These are phyloP conservation scores for Drosophila insularis DNA, from an alignment of 1,140 invertebrate genomes.

Conservation along the genomic window DNA sequence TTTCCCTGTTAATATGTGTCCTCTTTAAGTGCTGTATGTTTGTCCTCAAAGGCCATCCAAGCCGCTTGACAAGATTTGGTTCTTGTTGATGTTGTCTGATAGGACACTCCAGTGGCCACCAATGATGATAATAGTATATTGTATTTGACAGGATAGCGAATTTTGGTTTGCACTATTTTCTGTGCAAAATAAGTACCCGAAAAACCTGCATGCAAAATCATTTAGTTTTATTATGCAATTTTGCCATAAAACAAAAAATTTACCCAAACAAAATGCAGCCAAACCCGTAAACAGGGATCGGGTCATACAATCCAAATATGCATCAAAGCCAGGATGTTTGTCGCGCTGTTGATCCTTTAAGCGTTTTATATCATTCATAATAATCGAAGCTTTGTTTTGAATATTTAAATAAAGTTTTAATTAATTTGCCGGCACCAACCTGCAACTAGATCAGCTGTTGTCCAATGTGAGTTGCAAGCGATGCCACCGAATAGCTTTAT, in stretches of 20 bases:
- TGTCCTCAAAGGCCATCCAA: constrained; percentile 83
- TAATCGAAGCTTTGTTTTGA: constrained; percentile 23
- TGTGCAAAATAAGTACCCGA: constrained; percentile 82
- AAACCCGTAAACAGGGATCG: constrained; percentile 83
- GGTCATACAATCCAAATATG: constrained; percentile 84
- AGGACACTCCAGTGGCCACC: constrained; percentile 71
- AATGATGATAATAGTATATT: constrained; percentile 82
- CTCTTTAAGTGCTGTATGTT: constrained; percentile 82
- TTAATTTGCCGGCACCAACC: background rate
- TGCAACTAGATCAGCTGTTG: constrained; percentile 1
- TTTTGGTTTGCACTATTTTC: constrained; percentile 74
- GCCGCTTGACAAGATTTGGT: constrained; percentile 83
- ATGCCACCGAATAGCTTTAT: background rate
- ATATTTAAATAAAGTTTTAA: background rate
- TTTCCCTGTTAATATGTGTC: constrained; percentile 39
- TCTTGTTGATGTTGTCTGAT: constrained; percentile 81
- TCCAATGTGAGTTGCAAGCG: background rate
- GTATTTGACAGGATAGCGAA: constrained; percentile 80
- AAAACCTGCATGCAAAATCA: constrained; percentile 75
- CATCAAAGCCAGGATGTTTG: constrained; percentile 83
- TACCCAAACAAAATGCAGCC: constrained; percentile 83
- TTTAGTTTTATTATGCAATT: constrained; percentile 69
- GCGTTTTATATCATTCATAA: constrained; percentile 81
- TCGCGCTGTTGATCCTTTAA: constrained; percentile 82
- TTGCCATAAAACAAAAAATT: constrained; percentile 17